phyloP scores from a whole-genome alignment of 2,888 invertebrate species.

The Aspidiotus destructor region DNA sequence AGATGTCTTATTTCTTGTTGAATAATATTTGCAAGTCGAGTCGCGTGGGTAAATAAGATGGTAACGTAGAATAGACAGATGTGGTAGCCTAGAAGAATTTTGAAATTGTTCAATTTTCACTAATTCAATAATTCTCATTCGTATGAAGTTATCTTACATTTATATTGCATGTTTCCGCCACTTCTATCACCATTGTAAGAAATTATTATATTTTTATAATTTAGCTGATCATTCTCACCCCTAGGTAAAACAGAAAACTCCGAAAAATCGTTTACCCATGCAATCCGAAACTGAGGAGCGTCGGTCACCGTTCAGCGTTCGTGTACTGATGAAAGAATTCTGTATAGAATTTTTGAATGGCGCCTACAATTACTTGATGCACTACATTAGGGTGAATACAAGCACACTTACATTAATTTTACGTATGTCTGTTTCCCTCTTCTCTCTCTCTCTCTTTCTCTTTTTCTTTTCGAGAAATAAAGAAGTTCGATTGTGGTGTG shows the following conservation, averaged over 20 bases:
- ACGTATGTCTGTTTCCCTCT: not conserved
- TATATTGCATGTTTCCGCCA: too few relatives aligned
- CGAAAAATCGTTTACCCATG: slow-evolving; percentile 67
- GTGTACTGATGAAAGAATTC: slow-evolving; percentile 86
- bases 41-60: not conserved
- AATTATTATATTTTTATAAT: too few relatives aligned
- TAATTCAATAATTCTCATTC: too few relatives aligned
- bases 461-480: too few relatives aligned
- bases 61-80: not conserved
- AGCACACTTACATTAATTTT: not conserved
- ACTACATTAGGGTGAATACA: slow-evolving; percentile 63
- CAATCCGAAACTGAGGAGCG: slow-evolving; percentile 56
- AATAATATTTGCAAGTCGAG: not conserved
- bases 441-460: too few relatives aligned
- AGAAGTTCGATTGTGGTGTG: too few relatives aligned
- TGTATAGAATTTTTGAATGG: slow-evolving; percentile 85
- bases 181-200: too few relatives aligned
- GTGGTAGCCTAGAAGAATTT: too few relatives aligned
- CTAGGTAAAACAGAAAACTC: slow-evolving; percentile 53
- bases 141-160: too few relatives aligned
- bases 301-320: slow-evolving; percentile 76
- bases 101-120: too few relatives aligned
- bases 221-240: slow-evolving; percentile 24
- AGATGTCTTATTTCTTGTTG: too few relatives aligned
- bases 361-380: slow-evolving; percentile 88